phyloP scores from a whole-genome alignment of 2,888 invertebrate genomes.

The Trilocha varians region DNA sequence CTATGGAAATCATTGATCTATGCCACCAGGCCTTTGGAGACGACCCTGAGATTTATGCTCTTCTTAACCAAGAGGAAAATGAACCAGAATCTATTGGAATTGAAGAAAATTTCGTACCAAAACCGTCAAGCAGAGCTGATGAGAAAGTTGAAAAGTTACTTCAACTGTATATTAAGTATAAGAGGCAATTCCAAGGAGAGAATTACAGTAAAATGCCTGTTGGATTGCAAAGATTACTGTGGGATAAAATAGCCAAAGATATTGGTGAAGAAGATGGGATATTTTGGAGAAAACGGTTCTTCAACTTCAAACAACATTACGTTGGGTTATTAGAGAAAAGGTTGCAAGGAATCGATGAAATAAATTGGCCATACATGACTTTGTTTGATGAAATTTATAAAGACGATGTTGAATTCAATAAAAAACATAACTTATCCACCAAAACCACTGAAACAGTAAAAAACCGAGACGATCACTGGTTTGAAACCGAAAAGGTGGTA shows the following conservation, averaged over 20 bases:
- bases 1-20: constrained; percentile 29
- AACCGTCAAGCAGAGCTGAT: constrained; percentile 28
- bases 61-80: neutral
- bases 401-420: constrained; percentile 43
- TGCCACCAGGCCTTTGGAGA: constrained; percentile 55
- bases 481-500: constrained; percentile 43
- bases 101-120: constrained; percentile 24
- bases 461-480: constrained; percentile 29
- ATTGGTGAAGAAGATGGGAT: constrained; percentile 48
- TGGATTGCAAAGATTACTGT: too few species aligned
- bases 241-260: constrained; percentile 52
- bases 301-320: constrained; percentile 60
- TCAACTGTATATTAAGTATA: constrained; percentile 45
- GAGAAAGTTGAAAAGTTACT: constrained; percentile 48
- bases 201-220: constrained; percentile 37
- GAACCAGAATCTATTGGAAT: constrained; percentile 4
- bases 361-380: constrained; percentile 54
- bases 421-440: constrained; percentile 25
- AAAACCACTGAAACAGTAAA: constrained; percentile 7
- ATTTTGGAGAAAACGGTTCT: constrained; percentile 56
- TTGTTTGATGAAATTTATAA: constrained; percentile 51
- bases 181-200: constrained; percentile 34
- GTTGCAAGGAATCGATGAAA: constrained; percentile 25
- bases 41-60: constrained; percentile 18
- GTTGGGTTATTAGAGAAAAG: constrained; percentile 42